Conservation (phyloP, 2,113 vertebrate species). For the Arenaria interpres region DNA sequence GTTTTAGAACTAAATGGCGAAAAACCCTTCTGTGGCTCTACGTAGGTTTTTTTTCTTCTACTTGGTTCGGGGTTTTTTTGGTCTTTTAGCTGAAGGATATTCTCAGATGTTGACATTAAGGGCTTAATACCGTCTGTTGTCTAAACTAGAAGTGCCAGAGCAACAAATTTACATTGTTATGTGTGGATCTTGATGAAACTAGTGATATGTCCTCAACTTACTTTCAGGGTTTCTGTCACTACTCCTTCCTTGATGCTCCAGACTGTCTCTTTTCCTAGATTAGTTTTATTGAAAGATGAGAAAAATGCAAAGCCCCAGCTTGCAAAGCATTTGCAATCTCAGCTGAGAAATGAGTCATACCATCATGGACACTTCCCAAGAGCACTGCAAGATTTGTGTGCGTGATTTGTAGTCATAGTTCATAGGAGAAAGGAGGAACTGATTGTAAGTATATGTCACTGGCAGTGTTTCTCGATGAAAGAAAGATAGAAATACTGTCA, state of each 20-base stretch:
- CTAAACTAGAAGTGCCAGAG: neutral
- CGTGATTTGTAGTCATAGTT: neutral
- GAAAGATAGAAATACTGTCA: neutral
- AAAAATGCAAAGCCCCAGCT: neutral
- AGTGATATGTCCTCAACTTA: neutral
- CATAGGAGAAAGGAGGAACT: neutral
- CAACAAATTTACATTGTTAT: neutral
- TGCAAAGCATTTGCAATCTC: neutral
- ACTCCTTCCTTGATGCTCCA: neutral
- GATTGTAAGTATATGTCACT: neutral
- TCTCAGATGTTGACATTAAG: neutral
- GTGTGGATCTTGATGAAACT: neutral
- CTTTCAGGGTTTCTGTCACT: neutral
- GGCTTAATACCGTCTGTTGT: neutral
- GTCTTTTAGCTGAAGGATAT: neutral
- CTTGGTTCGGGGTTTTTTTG: neutral
- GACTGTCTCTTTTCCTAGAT: neutral
- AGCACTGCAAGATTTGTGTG: neutral
- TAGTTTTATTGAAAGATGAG: neutral
- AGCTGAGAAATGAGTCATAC: constrained; percentile 21
- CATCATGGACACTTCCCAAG: neutral
- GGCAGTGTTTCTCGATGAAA: neutral
- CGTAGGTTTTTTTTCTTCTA: neutral
- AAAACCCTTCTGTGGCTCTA: neutral
- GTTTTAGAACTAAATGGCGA: neutral